Percentiles rank a stretch among this genome's conserved stretches.
phyloP scores from a whole-genome alignment of 2,797 vertebrate genomes.

The Petrocephalus schoutedeni region DNA sequence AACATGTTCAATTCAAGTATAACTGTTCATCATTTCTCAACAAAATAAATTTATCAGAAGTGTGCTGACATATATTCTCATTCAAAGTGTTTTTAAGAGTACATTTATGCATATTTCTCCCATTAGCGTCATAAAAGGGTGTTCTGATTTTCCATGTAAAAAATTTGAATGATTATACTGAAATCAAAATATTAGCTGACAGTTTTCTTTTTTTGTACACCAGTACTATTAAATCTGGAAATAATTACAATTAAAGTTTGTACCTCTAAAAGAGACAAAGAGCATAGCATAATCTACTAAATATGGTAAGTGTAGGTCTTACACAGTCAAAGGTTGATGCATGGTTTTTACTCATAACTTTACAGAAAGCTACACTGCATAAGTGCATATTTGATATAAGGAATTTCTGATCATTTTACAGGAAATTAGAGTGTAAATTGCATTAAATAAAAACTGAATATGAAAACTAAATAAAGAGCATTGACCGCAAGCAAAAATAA shows the following conservation, averaged over 20 bases:
- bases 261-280: not conserved
- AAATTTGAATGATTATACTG: constrained; percentile 41
- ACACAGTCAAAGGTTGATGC: not conserved
- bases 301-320: not conserved
- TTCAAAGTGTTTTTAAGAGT: not conserved
- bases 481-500: not conserved
- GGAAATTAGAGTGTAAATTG: not conserved
- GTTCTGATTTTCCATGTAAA: constrained; percentile 63
- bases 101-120: constrained; percentile 39
- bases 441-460: not conserved
- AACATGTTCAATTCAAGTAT: not conserved
- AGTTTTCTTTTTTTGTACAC: not conserved
- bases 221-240: not conserved
- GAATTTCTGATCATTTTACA: not conserved
- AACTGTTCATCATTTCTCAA: not conserved
- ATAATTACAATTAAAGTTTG: not conserved
- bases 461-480: not conserved
- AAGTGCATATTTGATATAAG: not conserved
- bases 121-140: constrained; percentile 17
- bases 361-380: not conserved
- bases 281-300: not conserved
- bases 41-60: not conserved
- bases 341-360: not conserved
- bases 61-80: not conserved
- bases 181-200: constrained; percentile 34